Evolutionary conservation across 2,113 vertebrate genomes (phyloP).

Genomic region (Chlamydotis undulata): DNA sequence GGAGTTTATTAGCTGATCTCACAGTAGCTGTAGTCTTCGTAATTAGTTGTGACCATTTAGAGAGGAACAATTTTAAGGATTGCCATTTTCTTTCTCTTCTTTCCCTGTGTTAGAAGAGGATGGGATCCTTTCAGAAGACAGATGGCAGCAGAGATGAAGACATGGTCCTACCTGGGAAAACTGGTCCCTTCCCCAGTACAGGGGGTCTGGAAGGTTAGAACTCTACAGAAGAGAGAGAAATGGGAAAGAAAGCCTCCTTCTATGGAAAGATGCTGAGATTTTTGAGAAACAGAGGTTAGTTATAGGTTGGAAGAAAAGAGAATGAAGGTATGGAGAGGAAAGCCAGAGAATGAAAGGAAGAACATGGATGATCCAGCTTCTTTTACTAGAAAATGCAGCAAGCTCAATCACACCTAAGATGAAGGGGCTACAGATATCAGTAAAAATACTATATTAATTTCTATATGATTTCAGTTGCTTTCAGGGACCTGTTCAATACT

Average conservation of each 20-base stretch:
- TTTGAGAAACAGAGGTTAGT: background rate
- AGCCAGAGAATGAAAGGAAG: background rate
- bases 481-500: background rate
- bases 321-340: background rate
- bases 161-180: background rate
- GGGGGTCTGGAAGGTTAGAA: background rate
- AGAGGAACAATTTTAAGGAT: background rate
- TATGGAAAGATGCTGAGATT: background rate
- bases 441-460: background rate
- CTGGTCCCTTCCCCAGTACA: background rate
- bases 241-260: accelerated
- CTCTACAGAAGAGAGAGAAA: background rate
- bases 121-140: background rate
- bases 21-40: background rate
- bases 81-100: background rate
- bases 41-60: background rate
- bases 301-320: background rate
- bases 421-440: background rate
- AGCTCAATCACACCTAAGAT: background rate
- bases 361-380: background rate
- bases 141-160: background rate
- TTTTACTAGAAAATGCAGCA: background rate
- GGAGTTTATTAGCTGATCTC: slow-evolving; percentile 18
- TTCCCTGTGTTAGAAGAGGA: background rate
- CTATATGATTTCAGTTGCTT: background rate